These are phyloP conservation scores for Drosophila putrida DNA, from an alignment of 2,888 invertebrate genomes.

Conservation along the genomic window DNA sequence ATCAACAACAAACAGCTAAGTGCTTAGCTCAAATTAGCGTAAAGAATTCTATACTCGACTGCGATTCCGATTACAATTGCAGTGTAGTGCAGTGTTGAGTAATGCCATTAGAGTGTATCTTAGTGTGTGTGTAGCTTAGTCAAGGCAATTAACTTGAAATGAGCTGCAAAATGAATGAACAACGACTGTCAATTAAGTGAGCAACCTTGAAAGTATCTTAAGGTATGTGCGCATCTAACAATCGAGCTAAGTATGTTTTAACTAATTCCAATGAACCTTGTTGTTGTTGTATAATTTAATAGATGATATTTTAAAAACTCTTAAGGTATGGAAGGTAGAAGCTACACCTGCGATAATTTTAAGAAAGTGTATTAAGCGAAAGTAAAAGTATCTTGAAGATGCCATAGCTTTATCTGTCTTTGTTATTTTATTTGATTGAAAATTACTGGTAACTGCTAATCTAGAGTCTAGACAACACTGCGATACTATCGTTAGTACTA, in stretches of 20 bases:
- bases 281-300: neutral
- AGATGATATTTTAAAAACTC: neutral
- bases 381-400: neutral
- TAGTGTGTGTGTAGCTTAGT: conserved; percentile 4
- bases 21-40: conserved; percentile 17
- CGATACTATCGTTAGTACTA: neutral
- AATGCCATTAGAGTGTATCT: neutral
- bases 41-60: conserved; percentile 13
- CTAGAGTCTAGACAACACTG: no score
- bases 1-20: conserved; percentile 17
- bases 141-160: conserved; percentile 53
- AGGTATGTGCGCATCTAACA: conserved; percentile 10
- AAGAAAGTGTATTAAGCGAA: no score
- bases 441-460: neutral
- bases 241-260: neutral
- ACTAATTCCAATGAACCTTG: conserved; percentile 2
- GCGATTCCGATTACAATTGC: neutral
- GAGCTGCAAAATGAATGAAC: conserved; percentile 46
- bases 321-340: neutral
- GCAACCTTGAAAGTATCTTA: conserved; percentile 23
- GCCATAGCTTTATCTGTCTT: neutral
- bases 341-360: no score
- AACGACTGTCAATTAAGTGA: conserved; percentile 26
- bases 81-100: conserved; percentile 8
- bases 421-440: neutral